Evolutionary conservation across 2,888 invertebrate species (phyloP).

Genomic region (Terebella lapidaria): DNA sequence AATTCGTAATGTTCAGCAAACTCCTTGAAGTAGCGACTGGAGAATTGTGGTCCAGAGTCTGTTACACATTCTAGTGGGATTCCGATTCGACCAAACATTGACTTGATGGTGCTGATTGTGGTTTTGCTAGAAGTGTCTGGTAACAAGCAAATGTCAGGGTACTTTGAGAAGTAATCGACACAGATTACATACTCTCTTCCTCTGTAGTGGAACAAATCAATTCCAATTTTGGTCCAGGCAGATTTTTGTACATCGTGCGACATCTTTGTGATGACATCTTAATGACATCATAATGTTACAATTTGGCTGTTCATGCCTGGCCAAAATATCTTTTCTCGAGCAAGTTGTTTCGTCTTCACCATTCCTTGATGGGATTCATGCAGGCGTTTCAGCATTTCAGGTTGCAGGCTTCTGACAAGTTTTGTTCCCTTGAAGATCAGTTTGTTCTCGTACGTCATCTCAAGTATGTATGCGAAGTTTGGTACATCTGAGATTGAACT

Average conservation of each 20-base stretch:
- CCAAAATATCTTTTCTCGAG: constrained; percentile 15
- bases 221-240: constrained; percentile 23
- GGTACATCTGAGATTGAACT: too few species aligned
- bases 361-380: constrained; percentile 16
- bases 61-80: constrained; percentile 20
- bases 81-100: constrained; percentile 21
- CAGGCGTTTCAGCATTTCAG: too few species aligned
- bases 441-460: too few species aligned
- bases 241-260: constrained; percentile 12
- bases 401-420: too few species aligned
- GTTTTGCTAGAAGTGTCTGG: constrained; percentile 17
- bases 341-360: constrained; percentile 13
- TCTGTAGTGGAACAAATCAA: constrained; percentile 17
- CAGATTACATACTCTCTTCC: constrained; percentile 20
- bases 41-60: constrained; percentile 25
- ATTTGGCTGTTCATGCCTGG: constrained; percentile 13
- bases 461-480: too few species aligned
- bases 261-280: constrained; percentile 9
- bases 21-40: constrained; percentile 9
- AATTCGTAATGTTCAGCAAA: constrained; percentile 17
- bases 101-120: constrained; percentile 16
- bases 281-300: constrained; percentile 6
- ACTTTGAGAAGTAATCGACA: constrained; percentile 27
- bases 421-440: too few species aligned
- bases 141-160: constrained; percentile 21